These are phyloP conservation scores for Enteromius mattozi DNA, from an alignment of 2,797 vertebrate genomes.

Conservation along the genomic window DNA sequence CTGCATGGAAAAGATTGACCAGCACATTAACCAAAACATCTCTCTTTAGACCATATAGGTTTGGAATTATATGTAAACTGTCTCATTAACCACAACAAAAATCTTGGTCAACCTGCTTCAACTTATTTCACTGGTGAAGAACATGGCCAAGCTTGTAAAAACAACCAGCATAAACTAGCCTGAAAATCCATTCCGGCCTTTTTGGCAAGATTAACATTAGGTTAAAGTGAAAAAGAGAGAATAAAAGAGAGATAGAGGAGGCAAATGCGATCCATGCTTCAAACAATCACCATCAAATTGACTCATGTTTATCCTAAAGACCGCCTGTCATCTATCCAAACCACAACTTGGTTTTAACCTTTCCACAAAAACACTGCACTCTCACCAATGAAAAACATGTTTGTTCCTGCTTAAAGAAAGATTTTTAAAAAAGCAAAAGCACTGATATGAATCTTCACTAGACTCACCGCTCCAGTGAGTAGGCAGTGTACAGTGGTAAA, in stretches of 20 bases:
- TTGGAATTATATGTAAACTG: neutral
- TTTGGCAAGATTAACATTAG: constrained; percentile 1
- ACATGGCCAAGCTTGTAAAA: neutral
- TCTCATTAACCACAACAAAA: neutral
- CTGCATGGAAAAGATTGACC: neutral
- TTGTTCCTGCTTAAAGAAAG: constrained; percentile 10
- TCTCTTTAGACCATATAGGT: neutral
- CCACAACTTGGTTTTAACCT: constrained; percentile 39
- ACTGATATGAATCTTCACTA: constrained; percentile 30
- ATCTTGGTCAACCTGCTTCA: neutral
- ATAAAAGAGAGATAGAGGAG: neutral
- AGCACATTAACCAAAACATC: neutral
- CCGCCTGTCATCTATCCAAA: constrained; percentile 36
- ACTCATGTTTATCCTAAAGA: constrained; percentile 41
- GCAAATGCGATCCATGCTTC: neutral
- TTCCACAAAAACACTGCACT: constrained; percentile 33
- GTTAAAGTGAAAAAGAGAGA: neutral
- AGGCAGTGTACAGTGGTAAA: constrained; percentile 28
- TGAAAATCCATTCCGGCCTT: neutral
- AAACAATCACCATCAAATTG: constrained; percentile 42
- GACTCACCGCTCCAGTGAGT: neutral
- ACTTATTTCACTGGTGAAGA: too few species aligned
- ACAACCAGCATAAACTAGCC: neutral
- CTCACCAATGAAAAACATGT: constrained; percentile 19
- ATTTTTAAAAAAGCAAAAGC: neutral